Evolutionary conservation across 2,888 invertebrate species (phyloP), one percentile per base, ranked within the genome.

Genomic region (Drosophila peninsularis): DNA sequence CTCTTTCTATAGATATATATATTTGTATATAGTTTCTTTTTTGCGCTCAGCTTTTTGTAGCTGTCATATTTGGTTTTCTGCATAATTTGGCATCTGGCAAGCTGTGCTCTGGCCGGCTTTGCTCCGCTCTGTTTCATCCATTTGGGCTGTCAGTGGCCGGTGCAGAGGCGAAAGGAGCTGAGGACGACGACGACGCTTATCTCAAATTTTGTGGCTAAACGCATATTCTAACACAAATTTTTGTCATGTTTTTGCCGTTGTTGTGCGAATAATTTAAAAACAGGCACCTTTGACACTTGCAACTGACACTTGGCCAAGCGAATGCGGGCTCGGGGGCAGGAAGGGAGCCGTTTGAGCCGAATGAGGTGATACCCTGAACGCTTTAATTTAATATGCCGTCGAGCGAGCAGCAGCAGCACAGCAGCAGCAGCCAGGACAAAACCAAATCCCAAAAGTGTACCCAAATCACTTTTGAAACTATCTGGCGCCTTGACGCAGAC

Each of bases 391-490:
- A 85, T 85, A 85, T 85, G 85, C 88, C 82, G 82, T 82, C 79
- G 86, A 88, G 68, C 42, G 13, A 80, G 45, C 47, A 62, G 30
- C 30, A 24, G 32, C 11, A 21, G 42, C 13, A 21, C 21, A 37
- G 36, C 41, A 24, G 21, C 21, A 45, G 24, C 24, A n/a, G 45
- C 27, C 45, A 47, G 41, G 54, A 55, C 64, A 53, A 77, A 80
- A 78, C 68, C 84, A 80, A 80, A 81, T 83, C 85, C 87, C 85
- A 72, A 87, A 88, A 86, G 87, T 87, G 74, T 81, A 87, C 89
- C 89, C 89, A 88, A 84, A 87, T 87, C 87, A 87, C 85, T 86
- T 89, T 87, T 89, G 85, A 88, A 87, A 89, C 89, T 89, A 88
- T 88, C 82, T 80, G 72, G 79, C 82, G 82, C 82, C 82, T 89